Evolutionary conservation across 2,797 vertebrate species (phyloP), one percentile per base, ranked within the genome.

Genomic region (Rhodeus uyekii): DNA sequence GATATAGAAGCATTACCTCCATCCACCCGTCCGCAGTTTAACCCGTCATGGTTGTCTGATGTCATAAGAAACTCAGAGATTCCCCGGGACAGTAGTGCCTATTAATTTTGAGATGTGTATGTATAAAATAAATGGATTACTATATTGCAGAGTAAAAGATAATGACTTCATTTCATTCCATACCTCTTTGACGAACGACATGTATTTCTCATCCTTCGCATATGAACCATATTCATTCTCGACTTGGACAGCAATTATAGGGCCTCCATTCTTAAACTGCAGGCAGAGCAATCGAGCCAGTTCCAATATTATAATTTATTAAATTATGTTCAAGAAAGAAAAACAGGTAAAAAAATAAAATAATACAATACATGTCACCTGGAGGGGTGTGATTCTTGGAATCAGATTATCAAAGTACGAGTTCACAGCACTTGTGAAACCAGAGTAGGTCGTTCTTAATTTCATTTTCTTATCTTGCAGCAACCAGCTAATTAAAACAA

Each of bases 221-320:
- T 96, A 98, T 34, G 96, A 96, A 5, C 97, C 97, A 0, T 99
- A 98, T 67, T 99, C 97, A 3, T 98, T 98, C 90, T 99, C 97
- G 80, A 98, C 94, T 85, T 98, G 97, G 67, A 98, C 90, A 0
- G 96, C 97, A 65, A 98, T 97, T 88, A 99, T 93, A 36, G 97
- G 96, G 1, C 97, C 97, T 55, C 97, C 96, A 1, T 88, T 93
- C 89, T 94, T 93, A 92, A 96, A 98, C 97, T 99, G 85, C 13
- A 83, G 80, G 61, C 39, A 74, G 10, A 39, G 8, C 44, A 36
- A 58, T 14, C 14, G 2, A 53, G 5, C n/a, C 55, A 58, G 13
- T 29, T 60, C 29, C 13, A 60, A 60, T 27, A 60, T 27, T 7
- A 29, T 29, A 29, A 60, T 60, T 8, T 29, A 60, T 60, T 27